Evolutionary conservation across 1,140 invertebrate genomes (phyloP).

Genomic region (Eufriesea mexicana): DNA sequence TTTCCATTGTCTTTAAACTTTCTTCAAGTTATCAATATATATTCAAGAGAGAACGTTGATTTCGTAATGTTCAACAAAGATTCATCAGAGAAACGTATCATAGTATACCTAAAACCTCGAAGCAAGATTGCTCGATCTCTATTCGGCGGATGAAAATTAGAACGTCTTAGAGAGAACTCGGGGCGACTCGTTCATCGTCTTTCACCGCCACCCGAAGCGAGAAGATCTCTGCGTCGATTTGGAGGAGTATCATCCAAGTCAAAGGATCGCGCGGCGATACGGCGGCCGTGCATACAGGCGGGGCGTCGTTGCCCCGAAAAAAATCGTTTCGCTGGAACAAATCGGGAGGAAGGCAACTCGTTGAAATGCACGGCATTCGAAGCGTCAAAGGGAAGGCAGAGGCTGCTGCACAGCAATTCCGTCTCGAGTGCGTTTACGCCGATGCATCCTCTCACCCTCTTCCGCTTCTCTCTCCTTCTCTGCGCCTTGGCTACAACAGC

Average conservation of each 20-base stretch:
- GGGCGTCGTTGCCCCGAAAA: constrained; percentile 57
- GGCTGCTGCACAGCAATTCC: constrained; percentile 63
- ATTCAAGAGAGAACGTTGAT: no score
- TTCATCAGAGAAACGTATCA: no score
- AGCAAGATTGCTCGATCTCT: no score
- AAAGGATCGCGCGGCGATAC: constrained; percentile 29
- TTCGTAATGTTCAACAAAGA: no score
- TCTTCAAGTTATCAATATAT: no score
- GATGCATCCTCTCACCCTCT: constrained; percentile 41
- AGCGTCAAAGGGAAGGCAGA: constrained; percentile 71
- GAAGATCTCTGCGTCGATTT: neutral
- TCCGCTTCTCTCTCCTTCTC: neutral
- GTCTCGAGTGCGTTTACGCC: constrained; percentile 70
- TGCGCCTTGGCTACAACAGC: constrained; percentile 52
- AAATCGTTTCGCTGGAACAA: constrained; percentile 67
- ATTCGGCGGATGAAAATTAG: no score
- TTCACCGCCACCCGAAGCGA: neutral
- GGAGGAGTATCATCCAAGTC: constrained; percentile 1
- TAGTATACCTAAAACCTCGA: no score
- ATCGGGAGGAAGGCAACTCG: constrained; percentile 68
- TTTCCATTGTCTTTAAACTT: no score
- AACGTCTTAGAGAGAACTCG: no score
- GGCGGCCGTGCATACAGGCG: constrained; percentile 1
- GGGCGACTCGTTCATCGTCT: no score
- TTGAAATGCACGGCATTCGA: constrained; percentile 70